phyloP scores from a whole-genome alignment of 2,888 invertebrate genomes.

The Tachystola acroxantha region DNA sequence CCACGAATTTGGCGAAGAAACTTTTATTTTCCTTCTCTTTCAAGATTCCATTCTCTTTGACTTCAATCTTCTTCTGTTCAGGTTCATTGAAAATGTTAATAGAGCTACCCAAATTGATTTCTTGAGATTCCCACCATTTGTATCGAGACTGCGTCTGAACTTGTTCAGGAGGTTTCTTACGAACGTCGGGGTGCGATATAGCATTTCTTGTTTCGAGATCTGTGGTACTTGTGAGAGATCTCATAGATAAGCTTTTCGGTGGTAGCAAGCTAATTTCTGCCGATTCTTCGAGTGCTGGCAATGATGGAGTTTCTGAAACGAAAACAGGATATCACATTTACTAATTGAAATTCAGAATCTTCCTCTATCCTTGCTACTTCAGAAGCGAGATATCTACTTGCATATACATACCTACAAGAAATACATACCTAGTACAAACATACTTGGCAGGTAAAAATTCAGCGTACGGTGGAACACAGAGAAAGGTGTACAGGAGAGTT shows the following conservation, averaged over 20 bases:
- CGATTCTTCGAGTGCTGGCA: slow-evolving; percentile 32
- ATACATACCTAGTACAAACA: too few relatives aligned
- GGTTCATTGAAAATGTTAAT: slow-evolving; percentile 75
- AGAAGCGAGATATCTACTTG: too few relatives aligned
- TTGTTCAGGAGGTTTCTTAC: slow-evolving; percentile 38
- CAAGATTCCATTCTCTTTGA: slow-evolving; percentile 27
- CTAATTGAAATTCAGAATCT: too few relatives aligned
- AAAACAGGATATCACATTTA: too few relatives aligned
- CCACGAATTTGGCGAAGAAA: slow-evolving; percentile 49
- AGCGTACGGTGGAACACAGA: too few relatives aligned
- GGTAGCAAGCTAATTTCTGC: slow-evolving; percentile 36
- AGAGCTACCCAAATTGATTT: slow-evolving; percentile 79
- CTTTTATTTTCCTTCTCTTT: slow-evolving; percentile 31
- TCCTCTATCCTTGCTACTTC: too few relatives aligned
- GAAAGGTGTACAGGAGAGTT: too few relatives aligned
- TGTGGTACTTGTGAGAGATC: slow-evolving; percentile 44
- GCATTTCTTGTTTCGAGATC: slow-evolving; percentile 55
- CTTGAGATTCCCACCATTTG: slow-evolving; percentile 78
- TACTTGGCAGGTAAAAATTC: too few relatives aligned
- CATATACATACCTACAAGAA: too few relatives aligned
- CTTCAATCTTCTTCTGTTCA: slow-evolving; percentile 28
- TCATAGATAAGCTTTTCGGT: slow-evolving; percentile 57
- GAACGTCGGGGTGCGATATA: slow-evolving; percentile 61
- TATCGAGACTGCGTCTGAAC: slow-evolving; percentile 45
- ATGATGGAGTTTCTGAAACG: slow-evolving; percentile 38